Base-by-base conservation (phyloP, 2,888 invertebrate genomes). In the Limnephilus rhombicus region DNA sequence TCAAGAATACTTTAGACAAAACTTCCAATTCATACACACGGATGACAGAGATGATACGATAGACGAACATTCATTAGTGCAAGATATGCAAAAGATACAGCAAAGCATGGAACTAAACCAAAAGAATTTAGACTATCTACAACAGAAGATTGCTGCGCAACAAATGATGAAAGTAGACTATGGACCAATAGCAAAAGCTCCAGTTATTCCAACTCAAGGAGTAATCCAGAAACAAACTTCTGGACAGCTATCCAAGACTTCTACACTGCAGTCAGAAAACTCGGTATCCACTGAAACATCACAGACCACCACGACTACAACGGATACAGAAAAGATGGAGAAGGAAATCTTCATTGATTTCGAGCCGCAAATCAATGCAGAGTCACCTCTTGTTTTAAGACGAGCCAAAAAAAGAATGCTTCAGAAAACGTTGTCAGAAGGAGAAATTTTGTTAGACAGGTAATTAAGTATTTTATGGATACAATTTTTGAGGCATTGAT, bases 311-410 rank as follows among this genome's bases (percentile, higher is more conserved):
- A 96, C 96, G 18, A 96, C 96, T 34, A 93, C 93, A 9, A 91
- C 93, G 5, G 96, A 96, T 87, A 96, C 97, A 94, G 96, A 97
- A 93, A 97, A 97, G 94, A 97, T 97, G 94, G 97, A 98, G 94
- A 97, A 97, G 94, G 98, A 98, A 95, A 98, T 98, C 92, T 97
- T 98, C 93, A 98, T 98, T 94, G 98, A 98, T 95, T 98, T 98
- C 95, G 98, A 98, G 95, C 98, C 98, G 11, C 97, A 97, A 93
- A 95, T 97, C 24, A 97, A 97, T 90, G 96, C 96, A 85, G 97
- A 97, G 94, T 97, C 97, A 31, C 97, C 97, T 90, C 97, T 97
- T 90, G 97, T 97, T 90, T 97, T 97, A 93, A 96, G 96, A 68
- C 96, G 96, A 94, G 94, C 94, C 80, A 96, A 96, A 94, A 96